These are phyloP conservation scores for Amblyteles armatorius DNA, from an alignment of 2,888 invertebrate genomes.

Conservation along the genomic window DNA sequence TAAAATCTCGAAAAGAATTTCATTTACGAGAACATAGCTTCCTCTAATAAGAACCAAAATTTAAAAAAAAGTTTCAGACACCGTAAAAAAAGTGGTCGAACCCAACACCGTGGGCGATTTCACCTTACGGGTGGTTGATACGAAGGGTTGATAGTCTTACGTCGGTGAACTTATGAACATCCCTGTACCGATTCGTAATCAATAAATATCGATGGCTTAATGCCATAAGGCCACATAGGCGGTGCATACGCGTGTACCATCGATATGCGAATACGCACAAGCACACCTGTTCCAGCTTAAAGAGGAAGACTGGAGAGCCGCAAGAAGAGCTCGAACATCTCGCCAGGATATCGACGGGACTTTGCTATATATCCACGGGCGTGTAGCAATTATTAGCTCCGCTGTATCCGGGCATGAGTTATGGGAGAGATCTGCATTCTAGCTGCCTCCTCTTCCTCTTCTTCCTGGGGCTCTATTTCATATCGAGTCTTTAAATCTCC, in stretches of 20 bases:
- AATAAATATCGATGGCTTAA: constrained; percentile 10
- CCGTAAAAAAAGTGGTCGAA: neutral
- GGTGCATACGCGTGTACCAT: neutral
- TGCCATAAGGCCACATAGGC: neutral
- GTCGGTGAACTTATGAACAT: neutral
- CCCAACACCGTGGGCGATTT: neutral
- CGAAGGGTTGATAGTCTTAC: neutral
- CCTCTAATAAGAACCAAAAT: neutral
- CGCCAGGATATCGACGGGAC: constrained; percentile 22
- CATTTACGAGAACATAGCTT: neutral
- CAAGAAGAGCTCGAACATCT: constrained; percentile 20
- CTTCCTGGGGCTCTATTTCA: constrained; percentile 73
- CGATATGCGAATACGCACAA: constrained; percentile 8
- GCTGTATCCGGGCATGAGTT: constrained; percentile 76
- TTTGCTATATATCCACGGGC: constrained; percentile 72
- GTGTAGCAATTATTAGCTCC: constrained; percentile 80
- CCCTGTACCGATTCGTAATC: neutral
- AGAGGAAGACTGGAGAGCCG: constrained; percentile 19
- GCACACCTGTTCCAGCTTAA: constrained; percentile 26
- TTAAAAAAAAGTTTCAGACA: neutral
- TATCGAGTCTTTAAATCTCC: constrained; percentile 81
- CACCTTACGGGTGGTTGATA: neutral
- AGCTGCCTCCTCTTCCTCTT: constrained; percentile 67
- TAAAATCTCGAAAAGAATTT: too few species aligned
- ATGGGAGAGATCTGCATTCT: constrained; percentile 76